Evolutionary conservation across 2,797 vertebrate species (phyloP), one percentile per base, ranked within the genome.

Genomic region (Gymnothorax reevesii): DNA sequence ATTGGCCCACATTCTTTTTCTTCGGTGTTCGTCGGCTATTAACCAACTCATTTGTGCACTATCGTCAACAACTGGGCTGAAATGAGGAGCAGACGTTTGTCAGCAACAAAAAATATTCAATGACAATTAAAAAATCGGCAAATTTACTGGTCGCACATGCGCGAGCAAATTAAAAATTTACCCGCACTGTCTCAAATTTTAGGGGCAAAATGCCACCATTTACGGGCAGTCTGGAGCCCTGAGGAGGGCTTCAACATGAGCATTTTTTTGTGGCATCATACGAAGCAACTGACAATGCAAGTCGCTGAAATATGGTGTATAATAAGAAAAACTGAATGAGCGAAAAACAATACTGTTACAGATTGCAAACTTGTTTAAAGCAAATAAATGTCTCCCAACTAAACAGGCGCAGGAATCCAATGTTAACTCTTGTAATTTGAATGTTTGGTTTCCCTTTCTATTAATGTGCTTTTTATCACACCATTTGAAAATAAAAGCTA

Each of bases 361-460:
- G 0, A 77, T 42, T 42, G 2, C 42, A 12, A 77, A 52, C 27
- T 42, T 77, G 33, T 52, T 49, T 22, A 77, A 7, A 49, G 27
- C 73, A 15, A 77, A 49, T 13, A 42, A 15, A 77, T 49, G 33
- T 20, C 10, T n/a, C 25, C 69, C 69, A 71, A 71, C 69, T 71
- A 27, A 71, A 71, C 69, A 71, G 69, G 25, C 33, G 69, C 71
- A 73, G 27, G 71, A 1, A 73, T 7, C 7, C 27, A 17, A 49
- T 13, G 49, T 49, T 77, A 17, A 12, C 42, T 42, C 25, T 12
- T 77, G 42, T 42, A 77, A 88, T 87, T 90, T 84, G 85, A 60
- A 83, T 87, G 84, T 55, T 73, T n/a, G 0, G 64, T 62, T 84
- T 89, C 88, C 82, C 86, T 15, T 4, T 49, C 12, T 22, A 27